Percentiles rank a stretch among this genome's conserved stretches.
These are phyloP conservation scores for Ictalurus punctatus DNA, from an alignment of 2,113 vertebrate species.

Conservation along the genomic window DNA sequence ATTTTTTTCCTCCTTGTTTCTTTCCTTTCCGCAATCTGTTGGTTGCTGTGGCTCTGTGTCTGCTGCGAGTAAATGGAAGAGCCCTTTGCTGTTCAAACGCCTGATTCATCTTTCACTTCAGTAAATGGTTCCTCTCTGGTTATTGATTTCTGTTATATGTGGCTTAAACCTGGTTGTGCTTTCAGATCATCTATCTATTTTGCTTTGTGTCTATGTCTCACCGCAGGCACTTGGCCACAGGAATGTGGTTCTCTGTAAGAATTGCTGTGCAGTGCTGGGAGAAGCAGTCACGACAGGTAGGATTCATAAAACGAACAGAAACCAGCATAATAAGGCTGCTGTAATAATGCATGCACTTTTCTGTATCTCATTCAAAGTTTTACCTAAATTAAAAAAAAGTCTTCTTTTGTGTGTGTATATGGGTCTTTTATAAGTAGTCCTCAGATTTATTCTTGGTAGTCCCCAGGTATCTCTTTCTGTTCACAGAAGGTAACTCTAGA, in stretches of 20 bases:
- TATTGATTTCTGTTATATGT: constrained; percentile 36
- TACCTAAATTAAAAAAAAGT: neutral
- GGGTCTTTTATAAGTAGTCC: neutral
- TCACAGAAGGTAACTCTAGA: neutral
- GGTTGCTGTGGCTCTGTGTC: constrained; percentile 24
- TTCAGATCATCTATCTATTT: constrained; percentile 19
- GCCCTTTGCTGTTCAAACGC: constrained; percentile 18
- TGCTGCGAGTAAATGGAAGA: constrained; percentile 14
- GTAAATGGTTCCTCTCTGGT: constrained; percentile 30
- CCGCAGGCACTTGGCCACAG: constrained; percentile 80
- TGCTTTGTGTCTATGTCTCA: constrained; percentile 59
- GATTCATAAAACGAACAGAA: neutral
- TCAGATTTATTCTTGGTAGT: neutral
- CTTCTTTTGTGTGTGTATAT: neutral
- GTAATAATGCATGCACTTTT: neutral
- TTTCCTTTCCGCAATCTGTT: constrained; percentile 23
- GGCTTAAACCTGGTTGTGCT: constrained; percentile 11
- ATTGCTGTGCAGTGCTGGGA: constrained; percentile 84
- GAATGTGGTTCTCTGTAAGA: constrained; percentile 79
- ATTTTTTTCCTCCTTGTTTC: constrained; percentile 40
- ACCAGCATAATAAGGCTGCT: constrained; percentile 28
- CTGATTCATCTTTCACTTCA: constrained; percentile 27
- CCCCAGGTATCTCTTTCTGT: neutral
- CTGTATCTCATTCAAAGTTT: neutral
- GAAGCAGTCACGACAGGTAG: constrained; percentile 85